Percentiles rank a stretch among this genome's conserved stretches.
These are phyloP conservation scores for Cichlasoma orientale DNA, from an alignment of 2,797 vertebrate genomes.

Conservation along the genomic window DNA sequence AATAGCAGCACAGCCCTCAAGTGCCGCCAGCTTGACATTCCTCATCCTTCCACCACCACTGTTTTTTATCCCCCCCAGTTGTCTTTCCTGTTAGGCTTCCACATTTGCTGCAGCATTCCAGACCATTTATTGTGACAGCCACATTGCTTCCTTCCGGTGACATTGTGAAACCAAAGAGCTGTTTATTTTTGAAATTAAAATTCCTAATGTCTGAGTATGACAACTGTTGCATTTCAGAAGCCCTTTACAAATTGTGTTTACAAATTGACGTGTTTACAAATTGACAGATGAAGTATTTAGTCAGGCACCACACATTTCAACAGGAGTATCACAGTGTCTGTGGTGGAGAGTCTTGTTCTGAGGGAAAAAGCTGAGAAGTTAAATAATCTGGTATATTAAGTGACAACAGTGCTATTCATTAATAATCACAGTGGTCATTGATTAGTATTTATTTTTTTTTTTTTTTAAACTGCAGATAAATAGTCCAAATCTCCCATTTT, in stretches of 20 bases:
- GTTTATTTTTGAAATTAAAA: conserved; percentile 1
- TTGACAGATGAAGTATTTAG: conserved; percentile 36
- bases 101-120: conserved; percentile 4
- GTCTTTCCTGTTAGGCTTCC: conserved; percentile 4
- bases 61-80: not conserved
- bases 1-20: not conserved
- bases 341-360: conserved; percentile 68
- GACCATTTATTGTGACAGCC: not conserved
- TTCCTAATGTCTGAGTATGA: not conserved
- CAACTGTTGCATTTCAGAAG: conserved; percentile 50
- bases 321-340: conserved; percentile 55
- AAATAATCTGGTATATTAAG: conserved; percentile 16
- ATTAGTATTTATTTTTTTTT: no score
- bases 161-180: not conserved
- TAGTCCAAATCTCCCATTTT: not conserved
- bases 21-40: not conserved
- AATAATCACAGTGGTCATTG: no score
- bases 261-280: conserved; percentile 43
- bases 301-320: conserved; percentile 52
- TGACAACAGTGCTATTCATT: not conserved
- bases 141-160: not conserved
- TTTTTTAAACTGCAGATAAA: not conserved
- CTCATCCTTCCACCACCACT: not conserved
- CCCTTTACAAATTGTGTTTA: conserved; percentile 60
- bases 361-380: conserved; percentile 63